A percentile compares a stretch with the other conserved stretches of the same genome.
phyloP scores from a whole-genome alignment of 2,113 vertebrate species.

The Pipra filicauda region DNA sequence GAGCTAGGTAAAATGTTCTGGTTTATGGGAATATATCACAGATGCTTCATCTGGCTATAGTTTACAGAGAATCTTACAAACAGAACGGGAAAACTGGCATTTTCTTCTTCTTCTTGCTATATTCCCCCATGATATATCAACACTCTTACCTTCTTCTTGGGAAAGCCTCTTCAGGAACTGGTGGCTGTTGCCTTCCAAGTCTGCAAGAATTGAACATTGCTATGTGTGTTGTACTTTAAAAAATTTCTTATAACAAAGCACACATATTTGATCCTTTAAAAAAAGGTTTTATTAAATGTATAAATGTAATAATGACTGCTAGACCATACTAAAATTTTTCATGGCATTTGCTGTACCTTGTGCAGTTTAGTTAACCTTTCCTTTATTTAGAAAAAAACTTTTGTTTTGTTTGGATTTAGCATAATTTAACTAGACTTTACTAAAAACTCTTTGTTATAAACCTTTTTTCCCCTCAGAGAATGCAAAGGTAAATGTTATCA shows the following conservation, averaged over 20 bases:
- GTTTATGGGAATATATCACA: neutral
- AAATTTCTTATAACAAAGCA: neutral
- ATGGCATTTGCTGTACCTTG: slow-evolving; percentile 5
- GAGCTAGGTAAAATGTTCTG: neutral
- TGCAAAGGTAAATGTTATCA: slow-evolving; percentile 23
- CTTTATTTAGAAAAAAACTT: neutral
- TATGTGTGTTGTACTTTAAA: neutral
- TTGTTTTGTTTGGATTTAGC: neutral
- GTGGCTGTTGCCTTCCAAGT: neutral
- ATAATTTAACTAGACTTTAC: neutral
- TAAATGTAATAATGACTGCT: neutral
- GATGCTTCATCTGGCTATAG: neutral
- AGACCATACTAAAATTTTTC: neutral
- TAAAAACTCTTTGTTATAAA: neutral
- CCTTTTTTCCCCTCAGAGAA: neutral
- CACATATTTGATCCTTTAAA: neutral
- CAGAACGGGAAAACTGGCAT: neutral
- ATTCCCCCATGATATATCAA: neutral
- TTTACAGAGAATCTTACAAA: neutral
- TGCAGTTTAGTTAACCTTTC: slow-evolving; percentile 47
- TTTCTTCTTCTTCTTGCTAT: neutral
- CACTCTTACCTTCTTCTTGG: neutral
- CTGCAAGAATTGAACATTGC: neutral
- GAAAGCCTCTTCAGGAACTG: neutral
- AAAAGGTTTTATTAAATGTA: neutral